Evolutionary conservation across 2,888 invertebrate genomes (phyloP).

Genomic region (Lapara coniferarum): DNA sequence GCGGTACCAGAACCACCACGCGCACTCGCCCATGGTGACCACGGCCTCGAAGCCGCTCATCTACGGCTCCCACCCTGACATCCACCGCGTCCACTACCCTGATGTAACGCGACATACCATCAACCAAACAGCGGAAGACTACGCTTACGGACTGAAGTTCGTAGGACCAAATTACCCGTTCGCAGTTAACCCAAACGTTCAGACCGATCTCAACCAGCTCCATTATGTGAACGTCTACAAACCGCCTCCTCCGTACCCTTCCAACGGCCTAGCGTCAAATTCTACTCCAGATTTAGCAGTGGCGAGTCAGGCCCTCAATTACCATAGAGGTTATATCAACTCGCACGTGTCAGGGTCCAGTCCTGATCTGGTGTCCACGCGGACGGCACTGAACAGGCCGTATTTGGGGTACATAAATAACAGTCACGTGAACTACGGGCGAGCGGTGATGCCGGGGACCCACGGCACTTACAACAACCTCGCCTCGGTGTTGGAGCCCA

Average conservation of each 20-base stretch:
- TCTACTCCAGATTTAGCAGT: conserved; percentile 93
- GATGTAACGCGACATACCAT: conserved; percentile 85
- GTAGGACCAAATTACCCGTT: conserved; percentile 69
- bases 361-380: conserved; percentile 90
- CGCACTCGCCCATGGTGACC: conserved; percentile 54
- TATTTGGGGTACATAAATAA: conserved; percentile 70
- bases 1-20: conserved; percentile 68
- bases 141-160: conserved; percentile 65
- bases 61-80: conserved; percentile 90
- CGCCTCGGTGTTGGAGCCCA: conserved; percentile 83
- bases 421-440: conserved; percentile 62
- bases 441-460: conserved; percentile 71
- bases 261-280: conserved; percentile 89
- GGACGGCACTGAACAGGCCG: conserved; percentile 84
- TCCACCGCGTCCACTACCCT: conserved; percentile 86
- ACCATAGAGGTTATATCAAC: conserved; percentile 74
- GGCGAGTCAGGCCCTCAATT: conserved; percentile 84
- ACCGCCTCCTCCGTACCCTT: conserved; percentile 93
- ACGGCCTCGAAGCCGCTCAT: conserved; percentile 66
- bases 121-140: conserved; percentile 63
- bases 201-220: conserved; percentile 75
- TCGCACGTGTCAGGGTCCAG: conserved; percentile 89
- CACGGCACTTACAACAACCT: conserved; percentile 90
- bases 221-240: conserved; percentile 88
- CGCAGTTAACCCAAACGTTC: conserved; percentile 69